These are phyloP conservation scores for Chaetogeoica ovagalla DNA, from an alignment of 2,888 invertebrate genomes.

Conservation along the genomic window DNA sequence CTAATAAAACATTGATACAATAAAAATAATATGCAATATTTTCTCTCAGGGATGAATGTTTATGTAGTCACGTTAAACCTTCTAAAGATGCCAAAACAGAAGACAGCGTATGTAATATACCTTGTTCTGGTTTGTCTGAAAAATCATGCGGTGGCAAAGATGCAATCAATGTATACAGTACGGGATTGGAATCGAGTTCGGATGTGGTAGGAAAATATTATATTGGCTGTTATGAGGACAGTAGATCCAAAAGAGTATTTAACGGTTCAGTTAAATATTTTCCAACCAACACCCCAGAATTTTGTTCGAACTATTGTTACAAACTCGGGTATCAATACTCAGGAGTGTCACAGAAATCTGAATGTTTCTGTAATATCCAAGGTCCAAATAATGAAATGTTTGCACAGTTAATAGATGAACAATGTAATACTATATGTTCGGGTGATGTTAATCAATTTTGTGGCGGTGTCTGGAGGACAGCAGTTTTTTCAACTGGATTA, in stretches of 20 bases:
- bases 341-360: slow-evolving; percentile 50
- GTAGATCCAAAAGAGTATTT: slow-evolving; percentile 53
- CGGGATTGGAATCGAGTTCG: slow-evolving; percentile 31
- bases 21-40: background rate
- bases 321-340: slow-evolving; percentile 54
- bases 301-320: slow-evolving; percentile 55
- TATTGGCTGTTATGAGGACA: slow-evolving; percentile 55
- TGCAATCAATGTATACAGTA: slow-evolving; percentile 38
- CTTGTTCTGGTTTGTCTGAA: slow-evolving; percentile 43
- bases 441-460: slow-evolving; percentile 55
- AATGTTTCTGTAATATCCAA: slow-evolving; percentile 56
- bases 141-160: slow-evolving; percentile 51
- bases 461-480: slow-evolving; percentile 55
- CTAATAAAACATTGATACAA: too few relatives aligned
- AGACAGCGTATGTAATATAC: slow-evolving; percentile 30
- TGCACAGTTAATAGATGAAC: slow-evolving; percentile 51
- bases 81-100: background rate
- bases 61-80: slow-evolving; percentile 21
- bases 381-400: slow-evolving; percentile 2
- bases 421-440: slow-evolving; percentile 55
- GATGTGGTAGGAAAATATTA: slow-evolving; percentile 27
- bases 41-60: slow-evolving; percentile 9
- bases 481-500: slow-evolving; percentile 55
- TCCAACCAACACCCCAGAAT: slow-evolving; percentile 54
- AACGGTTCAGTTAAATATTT: slow-evolving; percentile 54